Conservation (phyloP, 2,797 vertebrate species). For the Leptoclinus maculatus region DNA sequence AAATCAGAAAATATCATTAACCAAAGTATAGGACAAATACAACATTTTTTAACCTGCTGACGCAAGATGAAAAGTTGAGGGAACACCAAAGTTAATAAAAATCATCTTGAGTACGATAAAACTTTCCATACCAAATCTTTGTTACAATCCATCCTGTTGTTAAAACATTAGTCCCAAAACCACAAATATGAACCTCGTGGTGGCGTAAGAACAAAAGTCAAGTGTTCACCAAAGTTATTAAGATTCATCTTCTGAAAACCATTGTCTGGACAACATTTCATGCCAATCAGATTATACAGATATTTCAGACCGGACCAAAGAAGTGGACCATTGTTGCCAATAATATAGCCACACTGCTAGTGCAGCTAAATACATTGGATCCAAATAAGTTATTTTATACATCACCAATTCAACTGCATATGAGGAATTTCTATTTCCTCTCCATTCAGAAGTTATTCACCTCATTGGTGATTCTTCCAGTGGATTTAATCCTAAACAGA, state of each 20-base stretch:
- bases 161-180: neutral
- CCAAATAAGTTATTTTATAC: neutral
- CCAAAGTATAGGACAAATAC: neutral
- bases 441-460: neutral
- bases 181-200: neutral
- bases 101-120: neutral
- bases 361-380: neutral
- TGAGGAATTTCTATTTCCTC: neutral
- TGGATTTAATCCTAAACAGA: constrained; percentile 19
- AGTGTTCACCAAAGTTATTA: neutral
- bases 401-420: neutral
- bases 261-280: neutral
- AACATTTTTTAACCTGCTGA: neutral
- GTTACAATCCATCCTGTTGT: neutral
- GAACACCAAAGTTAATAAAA: neutral
- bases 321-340: neutral
- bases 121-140: neutral
- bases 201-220: neutral
- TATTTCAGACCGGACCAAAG: neutral
- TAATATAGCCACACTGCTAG: neutral
- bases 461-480: neutral
- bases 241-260: neutral
- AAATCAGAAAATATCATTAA: neutral
- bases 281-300: neutral
- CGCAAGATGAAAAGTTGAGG: neutral